Evolutionary conservation across 2,113 vertebrate species (phyloP).

Genomic region (Malurus alboscapulatus): DNA sequence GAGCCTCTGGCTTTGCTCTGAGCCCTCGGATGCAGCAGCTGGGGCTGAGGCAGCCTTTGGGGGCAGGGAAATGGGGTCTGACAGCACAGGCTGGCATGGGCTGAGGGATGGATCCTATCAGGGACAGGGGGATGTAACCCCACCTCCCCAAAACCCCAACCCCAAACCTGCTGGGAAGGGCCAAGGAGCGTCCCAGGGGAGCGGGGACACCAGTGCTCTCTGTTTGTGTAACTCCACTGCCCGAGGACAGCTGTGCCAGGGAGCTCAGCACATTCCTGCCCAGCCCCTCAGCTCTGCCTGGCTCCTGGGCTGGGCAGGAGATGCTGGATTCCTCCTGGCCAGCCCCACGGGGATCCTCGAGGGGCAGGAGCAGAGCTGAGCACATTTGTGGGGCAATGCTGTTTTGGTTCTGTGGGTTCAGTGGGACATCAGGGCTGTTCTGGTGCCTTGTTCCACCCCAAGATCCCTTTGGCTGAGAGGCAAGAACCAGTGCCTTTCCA

Average conservation of each 20-base stretch:
- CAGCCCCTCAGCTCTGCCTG: constrained; percentile 48
- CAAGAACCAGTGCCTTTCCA: neutral
- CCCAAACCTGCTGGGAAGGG: neutral
- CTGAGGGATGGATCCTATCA: fast-evolving
- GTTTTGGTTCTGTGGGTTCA: neutral
- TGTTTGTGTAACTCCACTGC: neutral
- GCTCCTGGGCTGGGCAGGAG: neutral
- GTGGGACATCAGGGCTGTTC: neutral
- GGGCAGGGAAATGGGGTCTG: neutral
- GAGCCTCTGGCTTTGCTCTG: neutral
- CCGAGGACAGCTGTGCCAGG: constrained; percentile 39
- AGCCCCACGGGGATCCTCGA: neutral
- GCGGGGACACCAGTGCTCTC: fast-evolving
- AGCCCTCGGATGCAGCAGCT: fast-evolving
- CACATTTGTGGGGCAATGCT: neutral
- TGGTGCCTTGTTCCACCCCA: neutral
- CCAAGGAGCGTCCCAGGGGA: neutral
- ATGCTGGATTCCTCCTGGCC: neutral
- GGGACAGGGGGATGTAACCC: neutral
- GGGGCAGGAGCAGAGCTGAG: neutral
- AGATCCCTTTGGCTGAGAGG: neutral
- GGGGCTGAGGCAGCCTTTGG: neutral
- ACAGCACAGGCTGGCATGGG: fast-evolving
- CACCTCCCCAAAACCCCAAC: neutral
- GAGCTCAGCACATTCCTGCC: constrained; percentile 16